Base-by-base conservation (phyloP, 2,888 invertebrate genomes). In the Eretmocerus hayati region DNA sequence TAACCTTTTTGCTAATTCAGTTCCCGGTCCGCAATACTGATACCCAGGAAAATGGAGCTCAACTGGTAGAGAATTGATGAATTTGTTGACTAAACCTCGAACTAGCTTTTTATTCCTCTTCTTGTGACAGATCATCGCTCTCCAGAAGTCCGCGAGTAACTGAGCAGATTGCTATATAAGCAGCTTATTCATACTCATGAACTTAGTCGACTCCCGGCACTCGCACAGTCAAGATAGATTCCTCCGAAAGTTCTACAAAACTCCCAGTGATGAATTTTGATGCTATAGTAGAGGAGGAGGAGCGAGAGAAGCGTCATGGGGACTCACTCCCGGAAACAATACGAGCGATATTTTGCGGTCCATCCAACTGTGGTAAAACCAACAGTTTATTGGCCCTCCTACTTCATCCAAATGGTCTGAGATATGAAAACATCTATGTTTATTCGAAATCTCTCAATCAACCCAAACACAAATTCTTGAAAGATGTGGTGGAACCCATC, bases 361-460 rank as follows among this genome's bases (percentile, higher is more conserved):
- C 66, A 32, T 64, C 62, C 44, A 36, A 36, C 4, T 15, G 36
- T 15, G 13, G 9, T 15, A 15, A 5, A n/a, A 16, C 36, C 4
- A 15, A 4, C 56, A 71, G 44, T 50, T 69, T 22, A 51, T 58
- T 23, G 55, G 63, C 52, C 57, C 59, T 9, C 67, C 67, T 5
- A 46, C 68, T 22, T 52, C 57, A 52, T 71, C 69, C 57, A n/a
- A n/a, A n/a, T n/a, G n/a, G n/a, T n/a, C n/a, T n/a, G n/a, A n/a
- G n/a, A n/a, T n/a, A n/a, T n/a, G 53, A 65, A 58, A 71, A 71
- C 56, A 49, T 71, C 30, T 71, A 66, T 48, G 46, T 70, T n/a
- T 66, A 64, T 51, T 66, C 65, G 15, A 64, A 64, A 43, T 55
- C 56, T 3, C 32, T 66, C 19, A 52, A 58, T 55, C 64, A 66